A percentile compares a stretch with the other conserved stretches of the same genome.
phyloP scores from a whole-genome alignment of 2,888 invertebrate species.

The Drosophila tripunctata region DNA sequence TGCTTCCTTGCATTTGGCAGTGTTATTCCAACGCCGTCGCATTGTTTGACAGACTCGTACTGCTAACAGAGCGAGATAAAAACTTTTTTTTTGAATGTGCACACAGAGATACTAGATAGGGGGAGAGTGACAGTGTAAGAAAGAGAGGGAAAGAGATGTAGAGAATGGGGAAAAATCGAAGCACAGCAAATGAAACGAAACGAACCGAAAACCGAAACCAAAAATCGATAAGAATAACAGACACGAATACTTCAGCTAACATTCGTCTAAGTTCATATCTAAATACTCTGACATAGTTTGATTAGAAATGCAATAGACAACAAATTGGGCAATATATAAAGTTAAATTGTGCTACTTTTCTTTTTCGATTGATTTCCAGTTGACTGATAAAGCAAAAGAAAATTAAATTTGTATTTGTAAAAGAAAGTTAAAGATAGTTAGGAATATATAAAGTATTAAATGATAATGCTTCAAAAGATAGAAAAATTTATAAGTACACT shows the following conservation, averaged over 20 bases:
- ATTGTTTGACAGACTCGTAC: conserved; percentile 68
- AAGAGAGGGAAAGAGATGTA: background rate
- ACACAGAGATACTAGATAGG: conserved; percentile 8
- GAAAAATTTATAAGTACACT: too few relatives aligned
- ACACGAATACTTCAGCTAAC: conserved; percentile 31
- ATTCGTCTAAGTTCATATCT: conserved; percentile 20
- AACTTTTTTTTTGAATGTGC: conserved; percentile 56
- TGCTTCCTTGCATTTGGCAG: conserved; percentile 56
- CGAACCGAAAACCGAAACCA: conserved; percentile 46
- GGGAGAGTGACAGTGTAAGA: background rate
- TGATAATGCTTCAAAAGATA: too few relatives aligned
- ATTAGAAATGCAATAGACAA: conserved; percentile 11
- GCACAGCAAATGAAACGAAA: conserved; percentile 34
- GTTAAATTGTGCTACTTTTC: conserved; percentile 3
- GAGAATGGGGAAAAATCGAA: conserved; percentile 33
- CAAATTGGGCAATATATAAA: conserved; percentile 1
- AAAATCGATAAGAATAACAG: conserved; percentile 73
- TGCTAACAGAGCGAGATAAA: conserved; percentile 46
- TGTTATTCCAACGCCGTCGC: conserved; percentile 71
- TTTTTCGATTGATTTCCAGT: background rate
- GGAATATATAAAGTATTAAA: too few relatives aligned
- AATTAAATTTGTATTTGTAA: background rate
- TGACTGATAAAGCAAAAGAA: background rate
- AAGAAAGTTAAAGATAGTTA: too few relatives aligned
- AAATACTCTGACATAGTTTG: conserved; percentile 48